Evolutionary conservation across 2,797 vertebrate genomes (phyloP).

Genomic region (Zalophus californianus): DNA sequence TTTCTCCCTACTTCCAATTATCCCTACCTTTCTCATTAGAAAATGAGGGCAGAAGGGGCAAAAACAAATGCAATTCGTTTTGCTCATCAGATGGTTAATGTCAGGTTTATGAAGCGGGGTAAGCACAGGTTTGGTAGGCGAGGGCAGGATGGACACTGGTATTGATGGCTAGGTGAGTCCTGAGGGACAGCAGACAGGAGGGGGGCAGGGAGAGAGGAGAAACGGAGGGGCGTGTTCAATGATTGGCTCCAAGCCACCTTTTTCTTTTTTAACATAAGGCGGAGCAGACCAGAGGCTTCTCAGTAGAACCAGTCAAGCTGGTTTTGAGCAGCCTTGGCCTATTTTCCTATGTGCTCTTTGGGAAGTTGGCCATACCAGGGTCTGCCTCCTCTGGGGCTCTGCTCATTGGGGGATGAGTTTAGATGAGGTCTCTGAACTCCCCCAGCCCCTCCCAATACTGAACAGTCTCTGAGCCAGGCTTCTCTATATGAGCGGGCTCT

Average conservation of each 20-base stretch:
- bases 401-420: constrained; percentile 40
- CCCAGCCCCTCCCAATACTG: background rate
- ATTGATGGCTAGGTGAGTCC: background rate
- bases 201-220: background rate
- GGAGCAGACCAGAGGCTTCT: constrained; percentile 57
- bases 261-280: constrained; percentile 73
- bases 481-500: background rate
- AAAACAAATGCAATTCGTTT: background rate
- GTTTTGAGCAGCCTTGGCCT: constrained; percentile 72
- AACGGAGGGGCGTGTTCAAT: background rate
- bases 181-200: background rate
- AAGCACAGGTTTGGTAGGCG: background rate
- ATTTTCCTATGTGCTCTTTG: constrained; percentile 71
- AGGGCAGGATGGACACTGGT: background rate
- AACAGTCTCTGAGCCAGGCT: background rate
- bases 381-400: constrained; percentile 63
- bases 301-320: constrained; percentile 79
- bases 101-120: background rate
- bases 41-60: background rate
- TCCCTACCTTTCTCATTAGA: constrained; percentile 1
- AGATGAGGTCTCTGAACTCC: constrained; percentile 34
- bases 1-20: background rate
- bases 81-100: background rate
- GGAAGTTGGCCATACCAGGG: constrained; percentile 61
- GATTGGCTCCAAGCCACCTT: constrained; percentile 59